phyloP scores from a whole-genome alignment of 1,140 invertebrate genomes.

The Lasioglossum baleicum region DNA sequence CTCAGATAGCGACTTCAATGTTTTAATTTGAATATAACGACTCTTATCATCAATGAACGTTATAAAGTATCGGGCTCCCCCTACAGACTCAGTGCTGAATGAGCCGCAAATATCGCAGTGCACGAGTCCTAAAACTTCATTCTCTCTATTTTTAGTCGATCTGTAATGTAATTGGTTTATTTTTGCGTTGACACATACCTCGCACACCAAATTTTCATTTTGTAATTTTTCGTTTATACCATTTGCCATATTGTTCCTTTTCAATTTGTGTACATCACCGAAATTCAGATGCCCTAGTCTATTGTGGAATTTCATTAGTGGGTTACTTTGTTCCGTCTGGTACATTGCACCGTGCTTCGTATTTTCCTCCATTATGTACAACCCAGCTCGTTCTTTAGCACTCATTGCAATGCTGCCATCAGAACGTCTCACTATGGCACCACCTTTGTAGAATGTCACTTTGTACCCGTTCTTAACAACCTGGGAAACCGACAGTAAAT shows the following conservation, averaged over 20 bases:
- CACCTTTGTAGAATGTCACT: too few relatives aligned
- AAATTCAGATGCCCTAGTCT: background rate
- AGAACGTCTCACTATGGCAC: background rate
- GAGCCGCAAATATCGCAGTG: conserved; percentile 20
- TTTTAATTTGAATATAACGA: background rate
- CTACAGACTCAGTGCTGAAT: conserved; percentile 40
- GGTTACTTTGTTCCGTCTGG: too few relatives aligned
- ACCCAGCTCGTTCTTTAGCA: background rate
- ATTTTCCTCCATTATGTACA: background rate
- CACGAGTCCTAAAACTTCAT: background rate
- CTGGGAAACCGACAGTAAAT: too few relatives aligned
- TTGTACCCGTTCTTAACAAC: too few relatives aligned
- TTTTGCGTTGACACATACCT: conserved; percentile 30
- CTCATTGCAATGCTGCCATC: background rate
- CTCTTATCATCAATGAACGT: conserved; percentile 32
- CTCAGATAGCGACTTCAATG: background rate
- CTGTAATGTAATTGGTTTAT: conserved; percentile 27
- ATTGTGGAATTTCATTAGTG: too few relatives aligned
- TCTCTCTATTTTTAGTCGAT: background rate
- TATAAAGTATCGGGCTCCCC: conserved; percentile 21
- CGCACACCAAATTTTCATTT: conserved; percentile 6
- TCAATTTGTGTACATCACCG: too few relatives aligned
- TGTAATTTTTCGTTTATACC: too few relatives aligned
- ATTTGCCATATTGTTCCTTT: too few relatives aligned
- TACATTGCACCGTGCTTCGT: too few relatives aligned